Percentiles rank a stretch among this genome's conserved stretches.
Conservation (phyloP, 1,140 invertebrate species). For the Coptotermes formosanus region DNA sequence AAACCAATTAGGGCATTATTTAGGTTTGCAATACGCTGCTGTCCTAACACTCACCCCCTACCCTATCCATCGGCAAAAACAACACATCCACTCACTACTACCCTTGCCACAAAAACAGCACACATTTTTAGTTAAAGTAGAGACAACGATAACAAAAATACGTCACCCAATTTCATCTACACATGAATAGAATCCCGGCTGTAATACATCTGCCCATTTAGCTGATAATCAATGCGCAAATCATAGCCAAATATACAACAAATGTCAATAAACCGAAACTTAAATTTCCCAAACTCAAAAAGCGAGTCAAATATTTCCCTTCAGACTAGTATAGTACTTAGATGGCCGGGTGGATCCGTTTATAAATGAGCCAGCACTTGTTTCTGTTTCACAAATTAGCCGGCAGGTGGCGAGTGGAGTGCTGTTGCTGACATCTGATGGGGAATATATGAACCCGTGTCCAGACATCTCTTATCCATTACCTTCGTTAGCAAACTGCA, state of each 20-base stretch:
- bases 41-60: not conserved
- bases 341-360: not conserved
- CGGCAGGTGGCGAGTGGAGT: constrained; percentile 15
- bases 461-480: constrained; percentile 31
- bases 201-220: not conserved
- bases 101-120: not conserved
- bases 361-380: constrained; percentile 30
- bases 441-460: constrained; percentile 23
- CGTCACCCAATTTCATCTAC: not conserved
- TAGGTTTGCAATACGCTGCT: not conserved
- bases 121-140: not conserved
- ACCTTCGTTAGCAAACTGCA: constrained; percentile 16
- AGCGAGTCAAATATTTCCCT: not conserved
- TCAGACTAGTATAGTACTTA: not conserved
- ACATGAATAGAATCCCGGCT: not conserved
- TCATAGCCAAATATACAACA: not conserved
- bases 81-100: constrained; percentile 8
- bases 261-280: not conserved
- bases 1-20: constrained; percentile 15
- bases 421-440: constrained; percentile 27
- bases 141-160: not conserved
- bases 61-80: not conserved
- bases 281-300: not conserved
- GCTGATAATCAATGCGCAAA: not conserved
- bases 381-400: constrained; percentile 29